Percentiles rank a stretch among this genome's conserved stretches.
Evolutionary conservation across 2,888 invertebrate species (phyloP).

Genomic region (Pardosa pseudoannulata): DNA sequence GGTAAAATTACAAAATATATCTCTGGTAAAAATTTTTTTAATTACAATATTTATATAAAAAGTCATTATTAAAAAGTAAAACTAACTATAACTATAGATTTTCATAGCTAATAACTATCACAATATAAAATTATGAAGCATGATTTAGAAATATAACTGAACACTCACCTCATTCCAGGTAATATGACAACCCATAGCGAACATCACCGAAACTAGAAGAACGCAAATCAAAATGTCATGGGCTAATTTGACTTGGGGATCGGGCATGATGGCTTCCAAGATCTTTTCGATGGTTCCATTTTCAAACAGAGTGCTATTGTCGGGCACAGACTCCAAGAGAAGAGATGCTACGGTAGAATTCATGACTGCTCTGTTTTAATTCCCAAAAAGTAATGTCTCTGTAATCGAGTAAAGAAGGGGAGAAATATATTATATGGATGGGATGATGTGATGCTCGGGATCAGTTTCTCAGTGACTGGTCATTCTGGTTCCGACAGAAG

Average conservation of each 20-base stretch:
- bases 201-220: conserved; percentile 76
- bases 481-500: conserved; percentile 31
- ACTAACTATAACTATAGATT: too few relatives aligned
- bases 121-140: background rate
- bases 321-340: conserved; percentile 20
- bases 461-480: conserved; percentile 28
- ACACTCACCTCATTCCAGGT: conserved; percentile 74
- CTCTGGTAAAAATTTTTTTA: too few relatives aligned
- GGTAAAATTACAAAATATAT: too few relatives aligned
- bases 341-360: conserved; percentile 53
- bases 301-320: conserved; percentile 1
- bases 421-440: background rate
- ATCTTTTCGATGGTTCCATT: conserved; percentile 19
- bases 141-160: background rate
- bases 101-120: too few relatives aligned
- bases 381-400: background rate
- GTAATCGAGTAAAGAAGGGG: background rate
- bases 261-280: conserved; percentile 28
- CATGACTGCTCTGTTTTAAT: conserved; percentile 11
- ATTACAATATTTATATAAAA: too few relatives aligned
- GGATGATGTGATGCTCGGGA: background rate
- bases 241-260: conserved; percentile 72
- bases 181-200: conserved; percentile 77
- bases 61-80: too few relatives aligned
- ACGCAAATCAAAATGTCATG: conserved; percentile 74